phyloP scores from a whole-genome alignment of 1,140 invertebrate species.

The Melanaphis sacchari region DNA sequence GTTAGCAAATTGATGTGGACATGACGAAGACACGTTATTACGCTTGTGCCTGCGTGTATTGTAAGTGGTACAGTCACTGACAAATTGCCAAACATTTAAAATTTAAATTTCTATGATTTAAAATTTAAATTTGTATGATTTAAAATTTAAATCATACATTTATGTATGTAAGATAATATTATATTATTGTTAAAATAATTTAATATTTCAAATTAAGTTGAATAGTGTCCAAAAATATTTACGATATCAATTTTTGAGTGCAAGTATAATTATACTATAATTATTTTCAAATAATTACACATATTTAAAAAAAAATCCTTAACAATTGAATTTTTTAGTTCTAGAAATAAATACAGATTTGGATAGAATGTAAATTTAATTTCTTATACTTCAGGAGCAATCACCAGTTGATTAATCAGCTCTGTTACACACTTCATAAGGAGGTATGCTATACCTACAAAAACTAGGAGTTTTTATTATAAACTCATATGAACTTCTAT shows the following conservation, averaged over 20 bases:
- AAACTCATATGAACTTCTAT: no score
- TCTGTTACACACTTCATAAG: background rate
- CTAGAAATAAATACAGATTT: background rate
- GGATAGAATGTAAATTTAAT: background rate
- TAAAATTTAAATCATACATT: no score
- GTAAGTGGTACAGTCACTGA: background rate
- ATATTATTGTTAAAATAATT: background rate
- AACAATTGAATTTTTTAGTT: background rate
- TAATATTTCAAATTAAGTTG: background rate
- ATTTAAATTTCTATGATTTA: no score
- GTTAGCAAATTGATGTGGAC: slow-evolving; percentile 22
- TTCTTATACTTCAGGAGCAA: background rate
- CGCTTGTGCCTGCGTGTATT: background rate
- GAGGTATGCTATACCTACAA: no score
- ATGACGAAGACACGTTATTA: background rate
- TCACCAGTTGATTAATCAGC: background rate
- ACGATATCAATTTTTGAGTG: background rate
- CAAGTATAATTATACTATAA: background rate
- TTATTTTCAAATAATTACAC: background rate
- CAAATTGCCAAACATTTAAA: background rate
- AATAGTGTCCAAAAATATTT: background rate
- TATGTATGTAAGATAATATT: background rate
- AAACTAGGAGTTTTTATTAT: no score
- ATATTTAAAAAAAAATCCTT: background rate
- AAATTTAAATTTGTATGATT: no score